These are phyloP conservation scores for Coregonus suidteri DNA, from an alignment of 2,797 vertebrate species.

Conservation along the genomic window DNA sequence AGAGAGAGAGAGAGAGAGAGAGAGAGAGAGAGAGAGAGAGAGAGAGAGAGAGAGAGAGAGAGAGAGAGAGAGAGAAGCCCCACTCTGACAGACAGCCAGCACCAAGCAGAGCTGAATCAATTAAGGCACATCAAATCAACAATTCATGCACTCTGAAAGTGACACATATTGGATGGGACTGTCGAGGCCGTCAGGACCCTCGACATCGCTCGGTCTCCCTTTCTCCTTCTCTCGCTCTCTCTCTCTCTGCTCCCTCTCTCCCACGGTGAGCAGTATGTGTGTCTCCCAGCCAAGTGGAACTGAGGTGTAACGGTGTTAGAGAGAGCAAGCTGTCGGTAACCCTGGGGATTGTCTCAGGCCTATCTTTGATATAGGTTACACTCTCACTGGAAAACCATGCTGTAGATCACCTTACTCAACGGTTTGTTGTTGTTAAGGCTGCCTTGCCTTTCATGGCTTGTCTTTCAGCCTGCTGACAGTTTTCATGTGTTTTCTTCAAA, in stretches of 20 bases:
- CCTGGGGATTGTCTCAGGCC: slow-evolving; percentile 14
- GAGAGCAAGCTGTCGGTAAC: slow-evolving; percentile 25
- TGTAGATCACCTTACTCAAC: not conserved
- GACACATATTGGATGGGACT: slow-evolving; percentile 85
- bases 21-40: slow-evolving; percentile 56
- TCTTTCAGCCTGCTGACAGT: not conserved
- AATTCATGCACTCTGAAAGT: slow-evolving; percentile 90
- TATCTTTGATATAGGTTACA: not conserved
- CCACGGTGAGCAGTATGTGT: slow-evolving; percentile 1
- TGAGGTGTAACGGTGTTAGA: slow-evolving; percentile 30
- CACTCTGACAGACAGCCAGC: slow-evolving; percentile 78
- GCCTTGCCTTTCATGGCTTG: not conserved
- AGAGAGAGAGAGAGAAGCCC: slow-evolving; percentile 52
- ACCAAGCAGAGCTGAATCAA: slow-evolving; percentile 88
- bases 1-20: slow-evolving; percentile 56
- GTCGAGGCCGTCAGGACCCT: slow-evolving; percentile 61
- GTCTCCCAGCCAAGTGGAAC: slow-evolving; percentile 31
- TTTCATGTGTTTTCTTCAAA: not conserved
- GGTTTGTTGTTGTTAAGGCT: not conserved
- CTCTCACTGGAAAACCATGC: not conserved
- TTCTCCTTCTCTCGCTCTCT: slow-evolving; percentile 17
- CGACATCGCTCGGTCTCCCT: slow-evolving; percentile 44
- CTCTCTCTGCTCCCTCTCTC: slow-evolving; percentile 25
- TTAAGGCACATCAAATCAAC: slow-evolving; percentile 95
- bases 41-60: slow-evolving; percentile 56